Evolutionary conservation across 2,888 invertebrate genomes (phyloP), one percentile per base, ranked within the genome.

Genomic region (Rotaria macrura): DNA sequence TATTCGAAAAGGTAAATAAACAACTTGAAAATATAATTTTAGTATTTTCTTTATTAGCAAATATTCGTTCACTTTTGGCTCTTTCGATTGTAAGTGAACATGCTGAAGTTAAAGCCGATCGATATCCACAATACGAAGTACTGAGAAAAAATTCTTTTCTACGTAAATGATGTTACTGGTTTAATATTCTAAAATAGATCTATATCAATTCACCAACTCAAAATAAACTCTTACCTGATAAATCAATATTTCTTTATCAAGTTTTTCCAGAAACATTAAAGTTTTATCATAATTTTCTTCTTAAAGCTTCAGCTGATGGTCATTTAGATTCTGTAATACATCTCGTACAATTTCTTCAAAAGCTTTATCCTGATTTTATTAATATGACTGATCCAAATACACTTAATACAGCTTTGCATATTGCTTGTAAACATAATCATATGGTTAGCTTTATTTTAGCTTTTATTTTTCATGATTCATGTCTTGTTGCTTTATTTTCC

Each of bases 181-280:
- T 12, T 5, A 25, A 4, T 25, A 79, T 65, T 65, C 23, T 12
- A 79, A 25, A n/a, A 9, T 88, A 90, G 90, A 89, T 90, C 72
- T 90, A 87, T 88, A 88, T 89, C 85, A 90, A 90, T 87, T 88
- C 89, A 6, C 88, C 88, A 17, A 89, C 90, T 84, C 86, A 89
- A 85, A 90, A 90, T 88, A 90, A 89, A 86, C 88, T 88, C 79
- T 87, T 90, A 85, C 89, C 89, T 85, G 87, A 88, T 17, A 90
- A 89, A 25, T 87, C 88, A 3, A 87, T 87, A 84, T 90, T 90
- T 88, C 87, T 90, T 87, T 90, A 90, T 87, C 90, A 90, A 87
- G 89, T 90, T 25, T 90, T 90, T 86, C 90, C 90, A n/a, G 89
- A 89, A 23, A 89, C 88, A 87, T 89, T 89, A 0, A 85, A 87